Evolutionary conservation across 2,113 vertebrate species (phyloP).

Genomic region (Galeopterus variegatus): DNA sequence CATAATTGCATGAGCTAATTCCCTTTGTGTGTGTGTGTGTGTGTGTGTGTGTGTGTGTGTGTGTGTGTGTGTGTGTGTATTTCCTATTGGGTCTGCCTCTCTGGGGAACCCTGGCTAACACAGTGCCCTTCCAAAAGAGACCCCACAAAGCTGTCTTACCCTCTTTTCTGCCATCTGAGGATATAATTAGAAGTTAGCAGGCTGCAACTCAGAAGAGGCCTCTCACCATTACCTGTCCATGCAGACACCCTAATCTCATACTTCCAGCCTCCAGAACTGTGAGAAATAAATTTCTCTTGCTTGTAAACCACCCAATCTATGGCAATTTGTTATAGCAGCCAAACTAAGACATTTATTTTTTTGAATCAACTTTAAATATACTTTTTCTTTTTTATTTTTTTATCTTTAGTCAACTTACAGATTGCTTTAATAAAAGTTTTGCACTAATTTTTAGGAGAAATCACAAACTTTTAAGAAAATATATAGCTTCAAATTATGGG

Average conservation of each 20-base stretch:
- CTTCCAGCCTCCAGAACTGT: neutral
- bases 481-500: neutral
- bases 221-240: neutral
- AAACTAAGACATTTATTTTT: neutral
- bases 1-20: neutral
- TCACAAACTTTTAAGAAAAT: constrained; percentile 21
- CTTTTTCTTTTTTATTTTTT: neutral
- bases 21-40: too few relatives aligned
- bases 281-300: neutral
- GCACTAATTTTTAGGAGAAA: neutral
- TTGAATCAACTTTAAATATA: neutral
- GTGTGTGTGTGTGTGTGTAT: neutral
- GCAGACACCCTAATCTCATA: neutral
- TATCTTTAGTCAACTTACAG: neutral
- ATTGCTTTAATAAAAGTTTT: neutral
- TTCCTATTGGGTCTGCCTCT: neutral
- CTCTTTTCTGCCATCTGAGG: neutral
- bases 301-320: neutral
- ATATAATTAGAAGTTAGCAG: neutral
- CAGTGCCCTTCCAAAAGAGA: neutral
- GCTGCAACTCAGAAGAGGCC: neutral
- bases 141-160: neutral
- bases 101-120: neutral
- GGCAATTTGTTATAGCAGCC: too few relatives aligned
- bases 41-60: too few relatives aligned